Conservation (phyloP, 2,888 invertebrate species). For the Baccha elongata region DNA sequence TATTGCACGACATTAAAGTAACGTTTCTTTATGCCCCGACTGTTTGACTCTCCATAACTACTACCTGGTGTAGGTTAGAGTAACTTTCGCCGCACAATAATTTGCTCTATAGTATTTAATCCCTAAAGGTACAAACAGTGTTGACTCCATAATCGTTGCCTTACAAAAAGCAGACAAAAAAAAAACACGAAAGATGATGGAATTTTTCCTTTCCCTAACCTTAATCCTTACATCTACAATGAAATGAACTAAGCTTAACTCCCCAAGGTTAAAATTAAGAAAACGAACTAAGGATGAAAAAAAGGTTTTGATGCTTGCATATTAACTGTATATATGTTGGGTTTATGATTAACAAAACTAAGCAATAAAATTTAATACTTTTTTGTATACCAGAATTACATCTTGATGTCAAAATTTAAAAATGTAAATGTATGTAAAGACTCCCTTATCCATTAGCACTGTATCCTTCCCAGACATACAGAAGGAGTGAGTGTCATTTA, state of each 20-base stretch:
- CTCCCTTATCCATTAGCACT: neutral
- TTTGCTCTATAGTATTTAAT: conserved; percentile 3
- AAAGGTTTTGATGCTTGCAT: conserved; percentile 46
- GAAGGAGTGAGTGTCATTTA: conserved; percentile 47
- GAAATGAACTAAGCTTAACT: conserved; percentile 8
- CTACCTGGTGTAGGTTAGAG: neutral
- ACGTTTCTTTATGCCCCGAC: neutral
- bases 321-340: conserved; percentile 32
- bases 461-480: neutral
- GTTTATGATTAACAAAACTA: conserved; percentile 66
- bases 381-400: too few relatives aligned
- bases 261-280: conserved; percentile 28
- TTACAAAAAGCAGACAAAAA: neutral
- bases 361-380: conserved; percentile 63
- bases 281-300: conserved; percentile 10
- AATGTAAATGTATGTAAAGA: conserved; percentile 24
- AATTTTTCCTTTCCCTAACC: neutral
- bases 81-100: conserved; percentile 16
- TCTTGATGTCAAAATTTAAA: conserved; percentile 10
- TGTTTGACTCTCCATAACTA: too few relatives aligned
- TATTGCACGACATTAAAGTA: neutral
- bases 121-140: conserved; percentile 1
- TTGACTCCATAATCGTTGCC: conserved; percentile 12
- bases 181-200: conserved; percentile 7
- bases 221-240: conserved; percentile 8